Conservation (phyloP, 64 coral and sea anemone genomes). For the Hydrozoanthus tunicans region DNA sequence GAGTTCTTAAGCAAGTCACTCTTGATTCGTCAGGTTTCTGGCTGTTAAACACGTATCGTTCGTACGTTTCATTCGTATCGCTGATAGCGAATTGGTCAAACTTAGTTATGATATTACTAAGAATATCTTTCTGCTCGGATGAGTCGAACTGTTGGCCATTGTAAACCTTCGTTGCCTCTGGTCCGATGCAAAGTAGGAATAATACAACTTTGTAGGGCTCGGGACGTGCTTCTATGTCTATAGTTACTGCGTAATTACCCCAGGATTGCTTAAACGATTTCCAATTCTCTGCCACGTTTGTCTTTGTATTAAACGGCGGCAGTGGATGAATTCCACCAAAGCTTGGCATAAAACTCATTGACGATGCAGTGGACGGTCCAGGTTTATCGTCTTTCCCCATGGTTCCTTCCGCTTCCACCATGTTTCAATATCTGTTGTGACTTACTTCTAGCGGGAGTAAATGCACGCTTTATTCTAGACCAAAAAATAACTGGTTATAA, state of each 20-base stretch:
- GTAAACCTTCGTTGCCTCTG: background rate
- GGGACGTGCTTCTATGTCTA: background rate
- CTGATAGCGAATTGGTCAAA: background rate
- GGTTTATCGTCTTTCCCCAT: background rate
- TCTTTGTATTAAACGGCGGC: background rate
- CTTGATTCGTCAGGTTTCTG: background rate
- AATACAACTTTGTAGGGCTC: background rate
- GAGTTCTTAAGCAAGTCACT: background rate
- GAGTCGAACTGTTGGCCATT: background rate
- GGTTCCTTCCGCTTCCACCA: background rate
- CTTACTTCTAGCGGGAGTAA: background rate
- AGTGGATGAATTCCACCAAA: background rate
- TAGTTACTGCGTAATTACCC: constrained; percentile 6
- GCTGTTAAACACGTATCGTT: background rate
- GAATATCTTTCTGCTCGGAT: background rate
- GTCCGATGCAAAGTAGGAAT: background rate
- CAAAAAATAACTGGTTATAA: too few relatives aligned
- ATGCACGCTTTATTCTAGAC: background rate
- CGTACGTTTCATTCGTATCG: background rate
- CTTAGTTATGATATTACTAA: background rate
- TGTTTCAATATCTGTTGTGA: background rate
- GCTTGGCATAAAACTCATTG: background rate
- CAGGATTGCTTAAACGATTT: background rate
- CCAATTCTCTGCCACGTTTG: background rate
- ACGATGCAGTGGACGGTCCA: background rate